phyloP scores from a whole-genome alignment of 2,888 invertebrate genomes.

The Drymonia ruficornis region DNA sequence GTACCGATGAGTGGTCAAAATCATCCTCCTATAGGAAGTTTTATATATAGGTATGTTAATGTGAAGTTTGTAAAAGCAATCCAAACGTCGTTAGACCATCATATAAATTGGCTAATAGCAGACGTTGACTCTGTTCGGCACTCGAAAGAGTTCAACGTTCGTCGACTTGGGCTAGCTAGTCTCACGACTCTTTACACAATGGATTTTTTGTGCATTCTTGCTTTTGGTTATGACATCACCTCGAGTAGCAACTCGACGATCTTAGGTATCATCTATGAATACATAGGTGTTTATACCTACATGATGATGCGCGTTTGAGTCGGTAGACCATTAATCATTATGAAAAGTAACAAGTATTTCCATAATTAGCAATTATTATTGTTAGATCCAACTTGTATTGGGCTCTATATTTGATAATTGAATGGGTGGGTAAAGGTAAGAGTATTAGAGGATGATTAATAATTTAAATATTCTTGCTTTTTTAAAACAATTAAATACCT shows the following conservation, averaged over 20 bases:
- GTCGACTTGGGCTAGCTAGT: conserved; percentile 68
- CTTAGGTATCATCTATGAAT: conserved; percentile 36
- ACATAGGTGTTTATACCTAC: conserved; percentile 20
- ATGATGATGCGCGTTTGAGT: conserved; percentile 7
- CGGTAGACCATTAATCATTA: conserved; percentile 13
- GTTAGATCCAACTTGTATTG: neutral
- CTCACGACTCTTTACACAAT: conserved; percentile 81
- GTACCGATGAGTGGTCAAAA: conserved; percentile 20
- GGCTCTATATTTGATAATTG: neutral
- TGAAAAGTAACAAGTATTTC: conserved; percentile 14
- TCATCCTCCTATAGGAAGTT: conserved; percentile 18
- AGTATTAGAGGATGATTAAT: neutral
- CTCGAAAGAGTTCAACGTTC: conserved; percentile 82
- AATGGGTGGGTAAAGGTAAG: neutral
- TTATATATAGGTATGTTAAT: conserved; percentile 26
- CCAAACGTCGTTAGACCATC: conserved; percentile 58
- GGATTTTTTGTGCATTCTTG: conserved; percentile 78
- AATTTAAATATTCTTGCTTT: too few relatives aligned
- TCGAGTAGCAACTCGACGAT: conserved; percentile 42
- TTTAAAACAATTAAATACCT: too few relatives aligned
- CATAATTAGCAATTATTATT: neutral
- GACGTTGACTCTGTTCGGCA: conserved; percentile 68
- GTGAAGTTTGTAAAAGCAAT: conserved; percentile 48
- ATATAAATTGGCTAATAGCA: conserved; percentile 75
- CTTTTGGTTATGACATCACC: conserved; percentile 82